Evolutionary conservation across 1,140 invertebrate genomes (phyloP), one percentile per base, ranked within the genome.

Genomic region (Eueides isabella): DNA sequence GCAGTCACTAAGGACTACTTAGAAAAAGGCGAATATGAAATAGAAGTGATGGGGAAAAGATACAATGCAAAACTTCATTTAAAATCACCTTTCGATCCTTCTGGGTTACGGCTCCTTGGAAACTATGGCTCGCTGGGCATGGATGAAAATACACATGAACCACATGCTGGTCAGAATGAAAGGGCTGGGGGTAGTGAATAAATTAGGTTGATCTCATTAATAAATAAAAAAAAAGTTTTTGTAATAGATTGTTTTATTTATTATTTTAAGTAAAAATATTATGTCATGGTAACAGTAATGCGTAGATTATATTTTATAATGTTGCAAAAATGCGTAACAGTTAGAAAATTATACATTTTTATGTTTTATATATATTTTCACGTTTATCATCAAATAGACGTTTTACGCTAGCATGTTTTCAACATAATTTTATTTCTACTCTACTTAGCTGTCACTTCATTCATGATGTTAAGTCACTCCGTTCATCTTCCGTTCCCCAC

Each of bases 41-140:
- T 98, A 12, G 97, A 98, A 93, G 94, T 96, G 30, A 95, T 97
- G 94, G 97, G 97, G 12, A 94, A 95, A 74, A 95, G 93, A 76
- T 95, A 97, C 87, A 94, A 95, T 31, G 97, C 97, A 0, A 94
- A 94, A 12, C 87, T 96, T 29, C 95, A 97, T 87, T 77, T 96
- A 23, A 95, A 94, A 80, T 96, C 96, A 78, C 97, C 97, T 6
- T 98, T 98, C 83, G 97, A 98, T 93, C 96, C 97, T 1, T 94
- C 94, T 74, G 89, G 90, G 2, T 89, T 89, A 72, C 84, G 93
- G 70, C 79, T 94, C 31, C 74, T 93, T 23, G 93, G 93, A 5
- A 90, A 92, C 67, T 94, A 94, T 78, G 91, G 92, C 19, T 80
- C 87, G 9, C 75, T 76, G 33, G 85, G 85, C 4, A 87, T 90